Conservation (phyloP, 2,113 vertebrate genomes). For the Microcebus murinus region DNA sequence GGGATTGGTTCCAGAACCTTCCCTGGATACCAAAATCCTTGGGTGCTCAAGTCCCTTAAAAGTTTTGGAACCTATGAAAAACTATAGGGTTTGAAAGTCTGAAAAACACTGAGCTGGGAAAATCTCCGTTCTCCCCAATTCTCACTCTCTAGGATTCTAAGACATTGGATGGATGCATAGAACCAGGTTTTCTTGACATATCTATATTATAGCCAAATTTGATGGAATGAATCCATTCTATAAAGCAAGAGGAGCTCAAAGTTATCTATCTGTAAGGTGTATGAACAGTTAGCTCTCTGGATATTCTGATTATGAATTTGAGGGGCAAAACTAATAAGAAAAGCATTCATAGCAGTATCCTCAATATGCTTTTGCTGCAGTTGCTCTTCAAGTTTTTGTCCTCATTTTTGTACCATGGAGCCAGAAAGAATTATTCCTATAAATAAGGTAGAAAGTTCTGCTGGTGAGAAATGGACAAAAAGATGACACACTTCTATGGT, state of each 20-base stretch:
- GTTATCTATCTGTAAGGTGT: neutral
- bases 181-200: neutral
- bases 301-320: neutral
- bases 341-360: neutral
- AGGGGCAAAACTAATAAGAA: neutral
- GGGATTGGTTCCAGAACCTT: neutral
- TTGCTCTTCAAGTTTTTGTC: neutral
- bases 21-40: neutral
- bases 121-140: neutral
- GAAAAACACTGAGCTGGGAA: neutral
- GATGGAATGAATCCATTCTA: neutral
- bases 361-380: neutral
- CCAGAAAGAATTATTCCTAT: neutral
- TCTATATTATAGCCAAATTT: neutral
- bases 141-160: neutral
- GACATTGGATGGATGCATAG: neutral
- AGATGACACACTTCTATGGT: neutral
- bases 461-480: constrained; percentile 48
- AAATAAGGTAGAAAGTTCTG: constrained; percentile 36
- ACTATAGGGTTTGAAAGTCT: neutral
- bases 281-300: neutral
- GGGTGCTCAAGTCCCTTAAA: neutral
- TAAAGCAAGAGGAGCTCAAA: neutral
- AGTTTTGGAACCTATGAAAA: neutral
- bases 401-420: neutral